A percentile compares a stretch with the other conserved stretches of the same genome.
phyloP scores from a whole-genome alignment of 2,113 vertebrate species.

The Mastomys natalensis region DNA sequence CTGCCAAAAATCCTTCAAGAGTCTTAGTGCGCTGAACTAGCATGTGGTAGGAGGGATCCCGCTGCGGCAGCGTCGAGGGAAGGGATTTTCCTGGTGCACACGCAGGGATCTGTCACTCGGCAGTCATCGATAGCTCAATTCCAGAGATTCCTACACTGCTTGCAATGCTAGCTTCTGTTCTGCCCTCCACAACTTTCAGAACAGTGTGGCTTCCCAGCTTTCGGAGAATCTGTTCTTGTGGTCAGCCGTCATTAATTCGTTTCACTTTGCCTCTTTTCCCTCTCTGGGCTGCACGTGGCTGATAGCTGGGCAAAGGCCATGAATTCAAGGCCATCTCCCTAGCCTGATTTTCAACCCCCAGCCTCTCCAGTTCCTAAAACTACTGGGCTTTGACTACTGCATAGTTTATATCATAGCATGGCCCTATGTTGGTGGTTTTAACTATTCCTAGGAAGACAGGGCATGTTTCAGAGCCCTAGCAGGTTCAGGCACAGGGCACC shows the following conservation, averaged over 20 bases:
- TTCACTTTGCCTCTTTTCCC: neutral
- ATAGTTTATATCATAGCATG: neutral
- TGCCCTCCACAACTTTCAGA: neutral
- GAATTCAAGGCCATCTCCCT: neutral
- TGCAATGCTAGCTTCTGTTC: constrained; percentile 38
- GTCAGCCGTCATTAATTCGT: neutral
- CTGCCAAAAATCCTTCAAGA: constrained; percentile 79
- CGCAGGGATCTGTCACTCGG: constrained; percentile 67
- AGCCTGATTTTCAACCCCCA: neutral
- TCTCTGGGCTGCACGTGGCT: neutral
- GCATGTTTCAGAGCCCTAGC: neutral
- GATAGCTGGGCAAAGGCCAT: neutral
- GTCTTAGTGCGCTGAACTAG: constrained; percentile 78
- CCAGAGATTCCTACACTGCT: constrained; percentile 50
- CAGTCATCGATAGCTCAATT: constrained; percentile 68
- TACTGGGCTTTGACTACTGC: neutral
- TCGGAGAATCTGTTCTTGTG: neutral
- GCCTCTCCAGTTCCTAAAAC: neutral
- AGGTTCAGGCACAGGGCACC: neutral
- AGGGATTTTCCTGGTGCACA: constrained; percentile 78
- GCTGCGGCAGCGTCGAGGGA: constrained; percentile 74
- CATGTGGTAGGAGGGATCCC: constrained; percentile 76
- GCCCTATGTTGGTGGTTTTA: neutral
- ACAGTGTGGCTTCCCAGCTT: neutral
- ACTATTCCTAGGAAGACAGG: neutral